These are phyloP conservation scores for Amphipyra berbera DNA, from an alignment of 2,888 invertebrate species.

Conservation along the genomic window DNA sequence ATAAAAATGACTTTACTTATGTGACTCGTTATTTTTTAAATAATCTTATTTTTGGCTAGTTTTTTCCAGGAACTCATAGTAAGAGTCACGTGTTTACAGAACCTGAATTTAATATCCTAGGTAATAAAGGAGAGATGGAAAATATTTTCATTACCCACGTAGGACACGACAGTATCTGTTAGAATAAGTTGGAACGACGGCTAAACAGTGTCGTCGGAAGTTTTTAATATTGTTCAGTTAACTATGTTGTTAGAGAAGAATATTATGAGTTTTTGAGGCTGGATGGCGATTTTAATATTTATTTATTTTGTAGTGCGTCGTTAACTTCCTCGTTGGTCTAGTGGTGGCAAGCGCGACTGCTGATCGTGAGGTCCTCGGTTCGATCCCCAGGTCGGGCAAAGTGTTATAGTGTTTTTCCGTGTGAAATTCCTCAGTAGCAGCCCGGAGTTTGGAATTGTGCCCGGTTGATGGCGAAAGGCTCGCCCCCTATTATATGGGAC, in stretches of 20 bases:
- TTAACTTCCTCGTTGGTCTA: no score
- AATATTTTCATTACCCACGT: constrained; percentile 83
- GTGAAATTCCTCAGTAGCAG: no score
- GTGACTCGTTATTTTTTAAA: no score
- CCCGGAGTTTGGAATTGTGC: no score
- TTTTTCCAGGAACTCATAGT: constrained; percentile 48
- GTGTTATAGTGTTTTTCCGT: no score
- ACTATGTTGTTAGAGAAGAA: constrained; percentile 35
- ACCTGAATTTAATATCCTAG: constrained; percentile 81
- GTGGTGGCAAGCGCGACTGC: no score
- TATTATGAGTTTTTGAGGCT: constrained; percentile 6
- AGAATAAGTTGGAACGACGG: constrained; percentile 63
- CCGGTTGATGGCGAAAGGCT: no score
- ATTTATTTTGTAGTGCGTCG: not conserved
- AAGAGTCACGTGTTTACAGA: constrained; percentile 68
- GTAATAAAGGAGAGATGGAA: constrained; percentile 83
- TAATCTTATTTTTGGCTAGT: no score
- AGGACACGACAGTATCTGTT: constrained; percentile 72
- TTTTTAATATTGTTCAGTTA: constrained; percentile 69
- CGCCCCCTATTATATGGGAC: no score
- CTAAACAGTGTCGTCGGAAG: constrained; percentile 66
- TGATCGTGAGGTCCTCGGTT: no score
- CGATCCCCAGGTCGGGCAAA: no score
- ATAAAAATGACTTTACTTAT: no score
- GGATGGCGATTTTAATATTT: not conserved